Evolutionary conservation across 2,888 invertebrate genomes (phyloP), one percentile per base, ranked within the genome.

Genomic region (Frankliniella intonsa): DNA sequence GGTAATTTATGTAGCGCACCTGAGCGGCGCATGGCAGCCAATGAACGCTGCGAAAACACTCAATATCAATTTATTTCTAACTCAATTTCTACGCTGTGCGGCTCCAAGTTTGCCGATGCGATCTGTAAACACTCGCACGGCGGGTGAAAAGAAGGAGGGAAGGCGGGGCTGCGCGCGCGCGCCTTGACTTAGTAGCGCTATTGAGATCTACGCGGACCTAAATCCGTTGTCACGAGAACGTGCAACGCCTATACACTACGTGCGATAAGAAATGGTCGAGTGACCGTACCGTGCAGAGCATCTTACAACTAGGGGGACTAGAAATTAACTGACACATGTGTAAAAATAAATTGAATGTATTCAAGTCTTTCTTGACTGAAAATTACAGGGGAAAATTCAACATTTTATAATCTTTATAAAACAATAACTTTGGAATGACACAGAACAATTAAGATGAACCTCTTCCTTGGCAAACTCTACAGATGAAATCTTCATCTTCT

Each of bases 401-500:
- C 69, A 76, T 25, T 76, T 76, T 76, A 76, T 76, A 76, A 76
- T 76, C 69, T 25, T 76, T 76, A 25, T 25, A 25, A 76, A 76
- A 76, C n/a, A n/a, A 76, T 25, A 76, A 76, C 69, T 25, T 76
- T 76, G 69, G 69, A 76, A 76, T 76, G 69, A 76, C n/a, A 76
- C n/a, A 76, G 25, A 76, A 76, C 69, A 76, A 76, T 76, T 76
- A 76, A 10, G 69, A 76, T 22, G 69, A 12, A 22, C 69, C 69
- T 25, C 69, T 38, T 50, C 88, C 87, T 85, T 87, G 87, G 85
- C 92, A 92, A 84, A 89, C 89, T 85, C 90, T 91, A 89, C 97
- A 97, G 83, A 94, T 92, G 87, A 95, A 97, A 88, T 95, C 95
- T 86, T 95, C 95, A 86, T 95, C 94, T 82, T 95, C 95, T 9